Base-by-base conservation (phyloP, 1,140 invertebrate genomes). In the Elymnias hypermnestra region DNA sequence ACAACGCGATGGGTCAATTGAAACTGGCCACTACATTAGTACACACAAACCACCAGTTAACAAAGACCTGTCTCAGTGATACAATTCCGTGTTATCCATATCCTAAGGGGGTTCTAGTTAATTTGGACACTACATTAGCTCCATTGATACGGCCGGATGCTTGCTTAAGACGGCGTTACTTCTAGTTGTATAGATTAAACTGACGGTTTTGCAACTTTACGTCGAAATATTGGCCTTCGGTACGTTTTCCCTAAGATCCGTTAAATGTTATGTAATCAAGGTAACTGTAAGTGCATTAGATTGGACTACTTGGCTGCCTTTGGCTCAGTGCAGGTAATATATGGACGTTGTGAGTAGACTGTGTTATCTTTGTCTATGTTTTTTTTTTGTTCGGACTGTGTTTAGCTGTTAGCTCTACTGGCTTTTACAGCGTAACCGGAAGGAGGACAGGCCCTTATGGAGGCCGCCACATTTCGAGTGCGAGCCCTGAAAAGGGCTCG, bases 81-180 rank as follows among this genome's bases (percentile, higher is more conserved):
- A 26, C 7, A 9, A 25, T 18, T 37, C 53, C 57, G 57, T 48
- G 48, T 14, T 12, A 29, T 12, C 21, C 18, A 15, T 49, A 12
- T 10, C 37, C 18, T 53, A 46, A 43, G 38, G 49, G 51, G 46
- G 67, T 49, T 69, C 72, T 48, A 14, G 26, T 38, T 60, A 57
- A 25, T 54, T 46, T 59, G 62, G 75, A 43, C 40, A 26, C 52
- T 66, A 70, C 71, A 79, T 79, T 79, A 67, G 62, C 69, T 76
- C 66, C 58, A 79, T 79, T 79, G 75, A 61, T 51, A 54, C 58
- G 10, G 59, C 72, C 71, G 75, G 75, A 79, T 76, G 71, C 71
- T 72, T 73, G 58, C 66, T 61, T 69, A 79, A 79, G 75, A 79
- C 70, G 69, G 53, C 62, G 46, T 52, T 53, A 48, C 53, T 45